A percentile compares a stretch with the other conserved stretches of the same genome.
Conservation (phyloP, 2,888 invertebrate species). For the Busseola fusca region DNA sequence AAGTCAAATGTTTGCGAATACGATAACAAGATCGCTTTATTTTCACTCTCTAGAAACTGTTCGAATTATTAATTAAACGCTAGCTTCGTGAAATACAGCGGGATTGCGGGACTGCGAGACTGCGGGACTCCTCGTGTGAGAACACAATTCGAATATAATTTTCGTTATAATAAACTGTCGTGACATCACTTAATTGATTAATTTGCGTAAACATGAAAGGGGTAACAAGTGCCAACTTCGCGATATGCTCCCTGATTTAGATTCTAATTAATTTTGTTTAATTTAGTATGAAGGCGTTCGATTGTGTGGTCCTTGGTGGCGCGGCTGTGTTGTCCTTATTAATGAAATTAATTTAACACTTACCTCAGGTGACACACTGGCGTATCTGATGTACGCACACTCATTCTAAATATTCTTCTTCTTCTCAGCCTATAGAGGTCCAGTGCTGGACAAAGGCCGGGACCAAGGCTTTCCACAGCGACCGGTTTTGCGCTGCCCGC, state of each 20-base stretch:
- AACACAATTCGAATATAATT: constrained; percentile 65
- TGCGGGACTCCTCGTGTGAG: constrained; percentile 38
- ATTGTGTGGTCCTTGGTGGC: constrained; percentile 46
- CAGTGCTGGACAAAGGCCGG: too few relatives aligned
- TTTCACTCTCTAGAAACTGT: constrained; percentile 67
- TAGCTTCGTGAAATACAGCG: constrained; percentile 65
- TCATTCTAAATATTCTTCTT: too few relatives aligned
- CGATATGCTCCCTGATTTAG: constrained; percentile 60
- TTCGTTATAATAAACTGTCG: constrained; percentile 71
- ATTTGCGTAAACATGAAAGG: constrained; percentile 61
- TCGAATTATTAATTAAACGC: constrained; percentile 75
- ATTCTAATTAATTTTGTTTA: constrained; percentile 67
- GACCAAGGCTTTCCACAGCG: too few relatives aligned
- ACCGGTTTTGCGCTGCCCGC: too few relatives aligned
- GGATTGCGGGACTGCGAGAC: constrained; percentile 11
- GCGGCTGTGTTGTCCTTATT: constrained; percentile 12
- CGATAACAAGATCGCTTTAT: constrained; percentile 78
- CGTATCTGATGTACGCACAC: neutral
- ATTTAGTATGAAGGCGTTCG: constrained; percentile 55
- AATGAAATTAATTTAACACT: constrained; percentile 26
- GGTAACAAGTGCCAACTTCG: constrained; percentile 65
- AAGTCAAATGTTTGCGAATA: constrained; percentile 73
- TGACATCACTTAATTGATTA: constrained; percentile 67
- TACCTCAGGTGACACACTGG: neutral
- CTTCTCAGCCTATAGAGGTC: too few relatives aligned